phyloP scores from a whole-genome alignment of 2,797 vertebrate species.

The Capromys pilorides region DNA sequence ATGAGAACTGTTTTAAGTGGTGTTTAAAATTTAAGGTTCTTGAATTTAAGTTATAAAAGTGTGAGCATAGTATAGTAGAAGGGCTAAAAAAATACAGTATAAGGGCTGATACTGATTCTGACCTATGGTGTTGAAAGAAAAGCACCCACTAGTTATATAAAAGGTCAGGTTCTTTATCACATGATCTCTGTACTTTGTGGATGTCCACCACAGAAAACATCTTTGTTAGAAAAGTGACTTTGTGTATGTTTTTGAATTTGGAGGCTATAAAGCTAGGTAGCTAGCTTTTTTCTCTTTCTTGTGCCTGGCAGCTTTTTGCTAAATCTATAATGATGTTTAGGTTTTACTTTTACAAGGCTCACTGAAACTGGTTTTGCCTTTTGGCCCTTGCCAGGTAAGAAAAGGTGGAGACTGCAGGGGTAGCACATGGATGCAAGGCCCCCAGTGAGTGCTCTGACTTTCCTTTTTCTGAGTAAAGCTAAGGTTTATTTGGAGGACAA shows the following conservation, averaged over 20 bases:
- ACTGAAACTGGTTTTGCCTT: constrained; percentile 37
- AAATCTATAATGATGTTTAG: constrained; percentile 17
- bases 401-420: background rate
- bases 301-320: constrained; percentile 21
- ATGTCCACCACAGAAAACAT: background rate
- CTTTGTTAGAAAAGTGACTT: constrained; percentile 55
- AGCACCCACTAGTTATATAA: constrained; percentile 28
- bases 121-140: constrained; percentile 45
- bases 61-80: constrained; percentile 2
- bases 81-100: background rate
- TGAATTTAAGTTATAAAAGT: constrained; percentile 38
- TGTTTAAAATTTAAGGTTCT: constrained; percentile 50
- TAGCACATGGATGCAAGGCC: background rate
- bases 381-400: background rate
- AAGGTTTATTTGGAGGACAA: constrained; percentile 31
- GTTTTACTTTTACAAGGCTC: background rate
- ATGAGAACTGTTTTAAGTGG: constrained; percentile 8
- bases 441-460: background rate
- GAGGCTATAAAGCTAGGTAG: background rate
- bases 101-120: constrained; percentile 48
- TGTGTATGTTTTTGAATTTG: background rate
- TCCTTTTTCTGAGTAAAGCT: constrained; percentile 45
- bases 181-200: constrained; percentile 51
- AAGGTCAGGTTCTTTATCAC: constrained; percentile 27
- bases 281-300: background rate